These are phyloP conservation scores for Piscicola geometra DNA, from an alignment of 2,888 invertebrate species.

Conservation along the genomic window DNA sequence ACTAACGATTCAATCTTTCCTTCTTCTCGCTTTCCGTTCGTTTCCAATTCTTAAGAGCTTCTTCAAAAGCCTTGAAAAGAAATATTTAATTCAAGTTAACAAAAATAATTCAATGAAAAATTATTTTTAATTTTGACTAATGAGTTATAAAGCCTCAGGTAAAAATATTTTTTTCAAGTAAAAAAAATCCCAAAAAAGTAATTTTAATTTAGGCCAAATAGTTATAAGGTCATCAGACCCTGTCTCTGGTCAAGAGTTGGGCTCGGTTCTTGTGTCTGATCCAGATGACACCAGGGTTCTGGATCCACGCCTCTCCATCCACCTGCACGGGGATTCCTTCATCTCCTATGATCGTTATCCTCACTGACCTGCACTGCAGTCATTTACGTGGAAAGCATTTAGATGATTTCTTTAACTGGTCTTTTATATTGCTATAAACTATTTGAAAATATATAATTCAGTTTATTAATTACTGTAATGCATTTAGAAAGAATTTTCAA, in stretches of 20 bases:
- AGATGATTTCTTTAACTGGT: no score
- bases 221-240: no score
- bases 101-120: no score
- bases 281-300: constrained; percentile 89
- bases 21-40: background rate
- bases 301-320: constrained; percentile 96
- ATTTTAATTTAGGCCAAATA: no score
- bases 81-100: no score
- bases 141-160: background rate
- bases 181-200: no score
- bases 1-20: constrained; percentile 7
- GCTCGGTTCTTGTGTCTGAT: constrained; percentile 94
- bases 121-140: constrained; percentile 3
- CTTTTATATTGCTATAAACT: no score
- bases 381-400: background rate
- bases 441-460: no score
- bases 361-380: constrained; percentile 75
- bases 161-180: background rate
- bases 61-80: constrained; percentile 9
- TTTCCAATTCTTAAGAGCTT: background rate
- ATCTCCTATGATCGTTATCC: constrained; percentile 86
- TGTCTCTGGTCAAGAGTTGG: constrained; percentile 88
- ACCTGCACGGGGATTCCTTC: constrained; percentile 90
- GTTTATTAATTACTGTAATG: no score
- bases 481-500: no score